Evolutionary conservation across 2,888 invertebrate species (phyloP).

Genomic region (Idaea aversata): DNA sequence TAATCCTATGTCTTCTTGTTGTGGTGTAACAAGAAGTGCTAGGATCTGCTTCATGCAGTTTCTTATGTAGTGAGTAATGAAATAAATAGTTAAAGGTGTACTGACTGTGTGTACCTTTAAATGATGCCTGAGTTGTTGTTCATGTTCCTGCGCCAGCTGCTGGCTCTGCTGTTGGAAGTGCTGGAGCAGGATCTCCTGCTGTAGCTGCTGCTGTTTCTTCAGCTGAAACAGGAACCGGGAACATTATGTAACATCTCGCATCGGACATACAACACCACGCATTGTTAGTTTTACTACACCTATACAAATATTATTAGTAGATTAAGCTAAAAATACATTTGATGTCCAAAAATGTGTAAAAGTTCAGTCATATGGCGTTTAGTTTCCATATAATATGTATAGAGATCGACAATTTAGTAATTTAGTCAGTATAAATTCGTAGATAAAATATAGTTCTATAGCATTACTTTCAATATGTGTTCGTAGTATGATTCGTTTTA

Average conservation of each 20-base stretch:
- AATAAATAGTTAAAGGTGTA: conserved; percentile 4
- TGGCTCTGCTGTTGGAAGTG: conserved; percentile 95
- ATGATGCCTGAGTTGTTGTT: conserved; percentile 93
- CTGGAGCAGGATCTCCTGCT: conserved; percentile 94
- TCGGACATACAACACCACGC: conserved; percentile 5
- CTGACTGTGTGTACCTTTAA: conserved; percentile 83
- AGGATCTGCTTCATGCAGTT: neutral
- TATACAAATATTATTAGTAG: neutral
- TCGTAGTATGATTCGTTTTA: neutral
- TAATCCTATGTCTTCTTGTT: no score
- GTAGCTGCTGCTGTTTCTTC: conserved; percentile 95
- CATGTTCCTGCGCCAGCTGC: conserved; percentile 93
- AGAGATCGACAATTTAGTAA: no score
- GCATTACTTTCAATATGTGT: no score
- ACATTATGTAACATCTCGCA: neutral
- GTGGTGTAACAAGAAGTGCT: no score
- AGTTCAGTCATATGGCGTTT: no score
- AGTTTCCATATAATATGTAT: no score
- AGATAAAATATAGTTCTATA: no score
- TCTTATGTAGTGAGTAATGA: neutral
- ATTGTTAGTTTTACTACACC: neutral
- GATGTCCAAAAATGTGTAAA: no score
- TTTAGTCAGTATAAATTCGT: no score
- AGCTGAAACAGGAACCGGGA: conserved; percentile 81
- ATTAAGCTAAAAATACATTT: neutral